Evolutionary conservation across 37 sponge, comb jelly and placozoan species (phyloP).

Genomic region (Hexactinellida sp.): DNA sequence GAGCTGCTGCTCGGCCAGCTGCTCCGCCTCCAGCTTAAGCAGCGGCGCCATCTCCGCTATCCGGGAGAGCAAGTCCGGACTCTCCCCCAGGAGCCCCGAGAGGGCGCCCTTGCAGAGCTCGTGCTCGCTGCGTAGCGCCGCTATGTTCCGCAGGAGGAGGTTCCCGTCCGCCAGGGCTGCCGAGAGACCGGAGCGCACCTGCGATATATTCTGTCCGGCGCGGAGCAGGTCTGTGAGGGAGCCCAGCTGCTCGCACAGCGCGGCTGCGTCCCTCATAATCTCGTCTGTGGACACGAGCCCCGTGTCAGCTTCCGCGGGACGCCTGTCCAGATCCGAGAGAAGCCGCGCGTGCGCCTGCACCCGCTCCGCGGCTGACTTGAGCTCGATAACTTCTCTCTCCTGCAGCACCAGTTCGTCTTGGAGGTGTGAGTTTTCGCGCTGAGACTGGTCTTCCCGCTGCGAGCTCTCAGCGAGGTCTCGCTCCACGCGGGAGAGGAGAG

Average conservation of each 20-base stretch:
- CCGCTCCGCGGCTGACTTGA: neutral
- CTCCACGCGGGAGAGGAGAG: neutral
- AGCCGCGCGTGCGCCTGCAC: neutral
- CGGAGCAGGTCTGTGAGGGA: neutral
- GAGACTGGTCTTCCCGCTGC: neutral
- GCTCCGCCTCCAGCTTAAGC: neutral
- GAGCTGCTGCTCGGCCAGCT: neutral
- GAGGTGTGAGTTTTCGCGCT: constrained; percentile 11
- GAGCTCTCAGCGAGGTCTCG: neutral
- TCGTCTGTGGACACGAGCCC: neutral
- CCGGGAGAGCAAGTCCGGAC: neutral
- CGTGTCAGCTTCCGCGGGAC: neutral
- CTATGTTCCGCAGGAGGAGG: neutral
- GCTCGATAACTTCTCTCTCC: neutral
- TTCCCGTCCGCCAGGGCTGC: neutral
- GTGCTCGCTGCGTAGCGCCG: neutral
- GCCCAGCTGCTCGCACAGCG: neutral
- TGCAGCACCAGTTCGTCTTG: neutral
- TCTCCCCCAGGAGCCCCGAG: neutral
- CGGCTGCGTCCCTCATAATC: neutral
- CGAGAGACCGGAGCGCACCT: neutral
- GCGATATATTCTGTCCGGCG: neutral
- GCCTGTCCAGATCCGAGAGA: neutral
- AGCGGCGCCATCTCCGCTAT: neutral
- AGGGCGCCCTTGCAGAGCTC: neutral